phyloP scores from a whole-genome alignment of 2,888 invertebrate genomes.

The Zelleria hepariella region DNA sequence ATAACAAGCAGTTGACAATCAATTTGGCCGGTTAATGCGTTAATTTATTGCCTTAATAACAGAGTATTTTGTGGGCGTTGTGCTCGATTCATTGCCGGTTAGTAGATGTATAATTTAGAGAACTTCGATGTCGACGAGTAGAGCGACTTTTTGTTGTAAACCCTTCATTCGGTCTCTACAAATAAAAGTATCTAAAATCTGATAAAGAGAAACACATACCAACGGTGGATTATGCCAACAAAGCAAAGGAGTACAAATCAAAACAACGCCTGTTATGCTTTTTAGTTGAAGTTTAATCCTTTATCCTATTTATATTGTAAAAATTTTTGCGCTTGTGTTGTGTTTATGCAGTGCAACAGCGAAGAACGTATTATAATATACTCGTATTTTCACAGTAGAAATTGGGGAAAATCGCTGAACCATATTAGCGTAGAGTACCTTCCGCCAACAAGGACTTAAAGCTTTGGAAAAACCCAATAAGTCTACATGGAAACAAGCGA shows the following conservation, averaged over 20 bases:
- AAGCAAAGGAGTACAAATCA: no score
- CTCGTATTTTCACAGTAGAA: no score
- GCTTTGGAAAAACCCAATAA: not conserved
- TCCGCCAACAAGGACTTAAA: not conserved
- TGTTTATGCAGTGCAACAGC: no score
- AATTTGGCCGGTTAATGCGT: not conserved
- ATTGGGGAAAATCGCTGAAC: not conserved
- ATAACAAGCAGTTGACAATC: not conserved
- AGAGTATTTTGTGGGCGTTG: not conserved
- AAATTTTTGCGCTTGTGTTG: no score
- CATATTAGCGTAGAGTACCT: not conserved
- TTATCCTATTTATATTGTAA: no score
- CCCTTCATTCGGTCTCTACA: not conserved
- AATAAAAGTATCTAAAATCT: no score
- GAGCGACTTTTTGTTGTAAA: not conserved
- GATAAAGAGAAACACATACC: no score
- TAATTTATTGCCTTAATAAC: not conserved
- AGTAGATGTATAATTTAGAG: not conserved
- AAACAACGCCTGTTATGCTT: no score
- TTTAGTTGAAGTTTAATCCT: no score
- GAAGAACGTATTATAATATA: no score
- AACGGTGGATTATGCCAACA: no score
- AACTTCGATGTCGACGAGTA: not conserved
- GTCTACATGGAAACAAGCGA: not conserved
- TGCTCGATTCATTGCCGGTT: not conserved